Conservation (phyloP, 2,113 vertebrate genomes). For the Columbina picui region DNA sequence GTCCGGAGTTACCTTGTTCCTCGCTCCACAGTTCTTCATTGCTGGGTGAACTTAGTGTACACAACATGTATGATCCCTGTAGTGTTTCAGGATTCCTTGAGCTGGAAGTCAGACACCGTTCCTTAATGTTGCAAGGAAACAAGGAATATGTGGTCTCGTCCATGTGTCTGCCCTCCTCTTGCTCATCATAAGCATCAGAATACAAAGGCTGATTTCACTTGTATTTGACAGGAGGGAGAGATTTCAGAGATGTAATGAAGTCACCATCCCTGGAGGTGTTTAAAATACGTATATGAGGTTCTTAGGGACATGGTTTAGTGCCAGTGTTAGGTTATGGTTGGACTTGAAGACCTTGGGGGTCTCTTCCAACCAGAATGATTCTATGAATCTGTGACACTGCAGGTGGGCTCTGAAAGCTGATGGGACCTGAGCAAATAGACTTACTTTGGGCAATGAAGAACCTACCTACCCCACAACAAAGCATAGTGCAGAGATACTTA, state of each 20-base stretch:
- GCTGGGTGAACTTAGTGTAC: neutral
- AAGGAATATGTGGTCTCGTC: rapidly evolving
- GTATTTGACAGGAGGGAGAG: neutral
- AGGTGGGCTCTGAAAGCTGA: neutral
- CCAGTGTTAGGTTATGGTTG: too few relatives aligned
- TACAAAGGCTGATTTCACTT: neutral
- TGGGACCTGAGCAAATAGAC: neutral
- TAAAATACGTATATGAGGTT: too few relatives aligned
- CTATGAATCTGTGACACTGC: neutral
- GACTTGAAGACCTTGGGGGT: too few relatives aligned
- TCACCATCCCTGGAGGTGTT: too few relatives aligned
- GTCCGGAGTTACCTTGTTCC: neutral
- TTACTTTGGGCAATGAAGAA: neutral
- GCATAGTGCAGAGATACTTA: neutral
- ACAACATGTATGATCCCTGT: neutral
- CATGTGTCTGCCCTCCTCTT: neutral
- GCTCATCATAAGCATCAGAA: neutral
- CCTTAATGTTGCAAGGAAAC: neutral
- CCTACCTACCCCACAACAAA: neutral
- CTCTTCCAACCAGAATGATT: too few relatives aligned
- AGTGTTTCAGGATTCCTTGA: neutral
- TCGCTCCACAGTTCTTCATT: neutral
- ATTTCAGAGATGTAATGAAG: neutral
- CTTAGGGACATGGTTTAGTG: too few relatives aligned
- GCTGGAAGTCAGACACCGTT: neutral